Evolutionary conservation across 2,888 invertebrate species (phyloP).

Genomic region (Ferrisia virgata): DNA sequence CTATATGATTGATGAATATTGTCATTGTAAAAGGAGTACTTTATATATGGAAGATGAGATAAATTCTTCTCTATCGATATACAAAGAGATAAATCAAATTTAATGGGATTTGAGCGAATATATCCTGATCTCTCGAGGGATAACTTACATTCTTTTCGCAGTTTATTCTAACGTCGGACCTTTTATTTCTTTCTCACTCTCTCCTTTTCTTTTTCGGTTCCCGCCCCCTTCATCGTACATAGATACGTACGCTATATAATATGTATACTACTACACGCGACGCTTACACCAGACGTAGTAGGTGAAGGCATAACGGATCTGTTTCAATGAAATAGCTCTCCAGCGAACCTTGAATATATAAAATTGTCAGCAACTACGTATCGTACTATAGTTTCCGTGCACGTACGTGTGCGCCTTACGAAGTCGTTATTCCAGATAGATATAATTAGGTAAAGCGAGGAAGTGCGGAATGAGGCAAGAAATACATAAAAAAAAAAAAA

Average conservation of each 20-base stretch:
- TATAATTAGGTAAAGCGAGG: background rate
- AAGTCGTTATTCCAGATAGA: background rate
- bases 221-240: background rate
- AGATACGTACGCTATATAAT: too few relatives aligned
- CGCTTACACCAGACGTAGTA: too few relatives aligned
- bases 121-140: conserved; percentile 34
- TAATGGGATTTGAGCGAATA: conserved; percentile 40
- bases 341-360: background rate
- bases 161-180: conserved; percentile 27
- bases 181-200: background rate
- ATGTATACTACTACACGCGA: too few relatives aligned
- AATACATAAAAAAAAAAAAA: background rate
- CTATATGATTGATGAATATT: conserved; percentile 38
- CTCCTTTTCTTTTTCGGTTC: background rate
- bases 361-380: background rate
- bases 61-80: conserved; percentile 40
- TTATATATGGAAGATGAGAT: conserved; percentile 29
- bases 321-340: background rate
- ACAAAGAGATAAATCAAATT: conserved; percentile 40
- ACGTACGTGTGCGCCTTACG: too few relatives aligned
- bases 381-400: too few relatives aligned
- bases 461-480: background rate
- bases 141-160: conserved; percentile 35
- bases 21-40: conserved; percentile 30
- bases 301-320: background rate